These are phyloP conservation scores for Rhodophaea formosa DNA, from an alignment of 2,888 invertebrate species.

Conservation along the genomic window DNA sequence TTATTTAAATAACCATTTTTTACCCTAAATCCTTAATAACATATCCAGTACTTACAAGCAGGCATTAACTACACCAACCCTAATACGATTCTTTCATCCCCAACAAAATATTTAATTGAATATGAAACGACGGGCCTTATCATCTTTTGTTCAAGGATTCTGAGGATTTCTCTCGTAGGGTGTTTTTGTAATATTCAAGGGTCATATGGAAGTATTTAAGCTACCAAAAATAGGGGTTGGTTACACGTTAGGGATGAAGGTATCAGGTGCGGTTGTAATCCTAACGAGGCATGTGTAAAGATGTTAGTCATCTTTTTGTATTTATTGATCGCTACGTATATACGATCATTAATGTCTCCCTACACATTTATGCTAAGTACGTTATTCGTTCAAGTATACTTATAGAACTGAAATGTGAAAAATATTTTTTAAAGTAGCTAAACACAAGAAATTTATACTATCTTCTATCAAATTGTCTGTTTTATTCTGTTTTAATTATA, in stretches of 20 bases:
- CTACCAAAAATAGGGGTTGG: slow-evolving; percentile 51
- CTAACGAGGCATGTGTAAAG: slow-evolving; percentile 32
- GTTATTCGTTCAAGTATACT: too few species aligned
- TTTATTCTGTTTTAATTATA: too few species aligned
- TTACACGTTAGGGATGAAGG: slow-evolving; percentile 35
- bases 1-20: slow-evolving; percentile 10
- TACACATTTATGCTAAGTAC: too few species aligned
- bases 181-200: slow-evolving; percentile 63
- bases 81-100: slow-evolving; percentile 80
- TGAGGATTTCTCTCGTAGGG: slow-evolving; percentile 59
- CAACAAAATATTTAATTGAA: slow-evolving; percentile 85
- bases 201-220: slow-evolving; percentile 71
- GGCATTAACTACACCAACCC: slow-evolving; percentile 48
- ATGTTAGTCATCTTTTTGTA: neutral
- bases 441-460: too few species aligned
- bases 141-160: slow-evolving; percentile 76
- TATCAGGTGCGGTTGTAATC: slow-evolving; percentile 56
- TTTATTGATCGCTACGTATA: neutral
- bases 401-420: too few species aligned
- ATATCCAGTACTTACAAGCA: slow-evolving; percentile 18
- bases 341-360: too few species aligned
- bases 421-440: too few species aligned
- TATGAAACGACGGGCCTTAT: slow-evolving; percentile 83
- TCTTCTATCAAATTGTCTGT: too few species aligned
- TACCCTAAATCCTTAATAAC: slow-evolving; percentile 17